Evolutionary conservation across 1,140 invertebrate species (phyloP), one percentile per base, ranked within the genome.

Genomic region (Dendrolimus punctatus): DNA sequence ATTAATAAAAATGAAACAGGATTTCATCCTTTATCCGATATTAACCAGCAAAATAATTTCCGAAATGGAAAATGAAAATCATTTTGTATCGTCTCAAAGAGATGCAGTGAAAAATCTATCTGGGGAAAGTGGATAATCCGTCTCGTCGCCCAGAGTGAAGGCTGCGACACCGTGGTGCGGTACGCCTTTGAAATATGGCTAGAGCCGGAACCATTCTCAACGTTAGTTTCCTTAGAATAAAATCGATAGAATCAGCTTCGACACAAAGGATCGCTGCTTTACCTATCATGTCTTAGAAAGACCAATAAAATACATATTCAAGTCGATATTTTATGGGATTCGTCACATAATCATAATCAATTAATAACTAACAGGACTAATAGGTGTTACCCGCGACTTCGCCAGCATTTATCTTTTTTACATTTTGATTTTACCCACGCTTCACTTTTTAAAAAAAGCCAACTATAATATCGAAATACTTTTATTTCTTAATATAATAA

Each of bases 41-140:
- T 46, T 46, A 46, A 46, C 9, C 5, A 10, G 23, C 7, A 36
- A 46, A 7, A 48, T 38, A 1, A 48, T 40, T 9, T 55, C 47
- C 47, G 40, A 23, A 23, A 43, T 36, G 51, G 39, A 57, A 63
- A 59, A 57, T 55, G 8, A 64, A 60, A 61, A 60, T 58, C 42
- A 46, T 55, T 57, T 59, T 46, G 51, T 48, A 46, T 47, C 53
- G 47, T 53, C 39, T 48, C 44, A 52, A 40, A 23, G 49, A 64
- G 55, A 52, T 56, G 55, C 50, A 50, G 67, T 62, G 51, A 62
- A 71, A 59, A 74, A 65, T 75, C 65, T 64, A 73, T 73, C 64
- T 65, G 64, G 62, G 60, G 55, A 60, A 66, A 75, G 74, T 62
- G 69, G 74, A 71, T 79, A 71, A 73, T 75, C 73, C 63, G 61